Evolutionary conservation across 92 coral and sea anemone species (phyloP).

Genomic region (Bergia sp.): DNA sequence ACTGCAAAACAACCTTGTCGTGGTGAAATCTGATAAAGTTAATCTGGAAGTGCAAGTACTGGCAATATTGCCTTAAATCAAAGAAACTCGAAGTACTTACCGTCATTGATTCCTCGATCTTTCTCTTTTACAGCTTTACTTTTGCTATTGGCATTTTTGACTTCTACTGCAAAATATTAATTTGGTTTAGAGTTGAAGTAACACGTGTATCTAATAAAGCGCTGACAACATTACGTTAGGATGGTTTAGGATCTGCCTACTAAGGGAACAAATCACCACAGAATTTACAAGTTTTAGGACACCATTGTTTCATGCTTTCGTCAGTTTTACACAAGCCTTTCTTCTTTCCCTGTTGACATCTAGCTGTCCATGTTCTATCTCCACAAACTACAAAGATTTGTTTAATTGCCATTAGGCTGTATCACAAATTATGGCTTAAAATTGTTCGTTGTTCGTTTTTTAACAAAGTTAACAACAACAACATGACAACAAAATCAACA

Average conservation of each 20-base stretch:
- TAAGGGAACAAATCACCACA: conserved; percentile 10
- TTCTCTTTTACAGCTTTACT: not conserved
- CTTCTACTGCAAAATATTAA: not conserved
- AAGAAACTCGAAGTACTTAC: not conserved
- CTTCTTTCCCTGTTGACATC: conserved; percentile 7
- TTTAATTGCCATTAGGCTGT: too few relatives aligned
- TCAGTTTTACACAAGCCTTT: conserved; percentile 25
- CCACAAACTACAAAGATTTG: conserved; percentile 14
- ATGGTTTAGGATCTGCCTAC: not conserved
- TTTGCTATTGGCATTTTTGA: not conserved
- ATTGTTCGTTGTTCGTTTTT: too few relatives aligned
- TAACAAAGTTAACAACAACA: too few relatives aligned
- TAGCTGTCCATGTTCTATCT: conserved; percentile 37
- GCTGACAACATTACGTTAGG: not conserved
- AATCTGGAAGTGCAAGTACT: not conserved
- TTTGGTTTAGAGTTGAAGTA: not conserved
- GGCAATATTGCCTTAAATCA: not conserved
- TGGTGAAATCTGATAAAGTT: too few relatives aligned
- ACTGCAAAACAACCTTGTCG: not conserved
- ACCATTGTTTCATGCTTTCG: conserved; percentile 11
- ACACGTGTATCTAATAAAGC: not conserved
- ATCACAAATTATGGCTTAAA: too few relatives aligned
- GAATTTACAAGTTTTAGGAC: conserved; percentile 25
- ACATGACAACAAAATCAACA: too few relatives aligned
- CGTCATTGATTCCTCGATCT: not conserved